Evolutionary conservation across 2,888 invertebrate genomes (phyloP), one percentile per base, ranked within the genome.

Genomic region (Drosophila anceps): DNA sequence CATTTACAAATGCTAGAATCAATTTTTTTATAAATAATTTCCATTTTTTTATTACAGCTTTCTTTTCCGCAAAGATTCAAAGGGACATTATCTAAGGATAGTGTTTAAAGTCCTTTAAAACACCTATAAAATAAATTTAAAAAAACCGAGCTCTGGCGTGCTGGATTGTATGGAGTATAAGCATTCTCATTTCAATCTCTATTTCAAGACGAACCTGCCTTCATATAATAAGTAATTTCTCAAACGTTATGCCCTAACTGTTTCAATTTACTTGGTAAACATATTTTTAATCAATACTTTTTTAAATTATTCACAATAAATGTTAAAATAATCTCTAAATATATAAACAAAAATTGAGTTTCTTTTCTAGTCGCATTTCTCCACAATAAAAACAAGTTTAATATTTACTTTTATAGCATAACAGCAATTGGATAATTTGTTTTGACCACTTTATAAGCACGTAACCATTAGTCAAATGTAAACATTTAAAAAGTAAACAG

Each of bases 401-500:
- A 46, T 33, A 50, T 50, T 27, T 13, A 50, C 50, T 18, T 29
- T 27, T 54, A 2, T 27, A 13, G 13, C 20, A 48, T 8, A 41
- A 33, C n/a, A 41, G 31, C 8, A n/a, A 12, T 35, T 41, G 20
- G 27, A 2, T 6, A 57, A 31, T 44, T 29, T 24, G 15, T 4
- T 29, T 12, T 12, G 43, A 18, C 33, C 18, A 20, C 35, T 44
- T 37, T 8, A 37, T 8, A 33, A 67, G 18, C 33, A 33, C 15
- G n/a, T 15, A 9, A 51, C 1, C n/a, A 51, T 31, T 43, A 10
- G n/a, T 24, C 54, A 13, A 48, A 48, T 5, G 15, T 50, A 57
- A 69, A 50, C 20, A 24, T 33, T 67, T 46, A 33, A 27, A 20
- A 50, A 15, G 41, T 57, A 48, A 57, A 69, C 58, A 69, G 15